A percentile compares a stretch with the other conserved stretches of the same genome.
These are phyloP conservation scores for Intellagama lesueurii DNA, from an alignment of 2,797 vertebrate species.

Conservation along the genomic window DNA sequence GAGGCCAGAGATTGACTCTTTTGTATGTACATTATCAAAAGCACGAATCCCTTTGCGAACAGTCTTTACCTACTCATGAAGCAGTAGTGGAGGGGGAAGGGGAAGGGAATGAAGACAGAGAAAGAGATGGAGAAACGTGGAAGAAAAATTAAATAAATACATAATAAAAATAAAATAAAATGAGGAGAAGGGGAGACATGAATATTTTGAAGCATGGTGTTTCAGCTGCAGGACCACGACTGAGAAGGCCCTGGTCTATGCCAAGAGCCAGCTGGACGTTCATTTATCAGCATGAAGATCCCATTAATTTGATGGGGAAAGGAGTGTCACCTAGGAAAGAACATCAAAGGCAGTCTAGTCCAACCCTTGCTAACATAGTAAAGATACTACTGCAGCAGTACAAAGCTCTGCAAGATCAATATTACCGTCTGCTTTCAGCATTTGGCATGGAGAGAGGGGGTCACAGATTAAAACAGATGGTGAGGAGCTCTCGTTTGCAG, in stretches of 20 bases:
- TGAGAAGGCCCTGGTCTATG: no score
- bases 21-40: not conserved
- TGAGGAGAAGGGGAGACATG: no score
- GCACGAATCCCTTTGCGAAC: no score
- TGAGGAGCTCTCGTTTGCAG: not conserved
- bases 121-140: no score
- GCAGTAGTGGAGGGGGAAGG: not conserved
- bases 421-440: not conserved
- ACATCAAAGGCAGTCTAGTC: not conserved
- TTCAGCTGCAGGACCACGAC: no score
- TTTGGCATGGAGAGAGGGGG: not conserved
- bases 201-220: not conserved
- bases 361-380: not conserved
- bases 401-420: not conserved
- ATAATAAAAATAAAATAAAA: no score
- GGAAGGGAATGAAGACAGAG: not conserved
- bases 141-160: no score
- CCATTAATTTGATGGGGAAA: no score
- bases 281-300: no score
- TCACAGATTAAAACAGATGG: constrained; percentile 1
- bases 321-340: no score
- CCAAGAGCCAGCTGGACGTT: no score
- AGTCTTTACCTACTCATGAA: not conserved
- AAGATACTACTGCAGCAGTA: not conserved
- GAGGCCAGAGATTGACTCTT: not conserved